These are phyloP conservation scores for Tachystola acroxantha DNA, from an alignment of 2,888 invertebrate species.

Conservation along the genomic window DNA sequence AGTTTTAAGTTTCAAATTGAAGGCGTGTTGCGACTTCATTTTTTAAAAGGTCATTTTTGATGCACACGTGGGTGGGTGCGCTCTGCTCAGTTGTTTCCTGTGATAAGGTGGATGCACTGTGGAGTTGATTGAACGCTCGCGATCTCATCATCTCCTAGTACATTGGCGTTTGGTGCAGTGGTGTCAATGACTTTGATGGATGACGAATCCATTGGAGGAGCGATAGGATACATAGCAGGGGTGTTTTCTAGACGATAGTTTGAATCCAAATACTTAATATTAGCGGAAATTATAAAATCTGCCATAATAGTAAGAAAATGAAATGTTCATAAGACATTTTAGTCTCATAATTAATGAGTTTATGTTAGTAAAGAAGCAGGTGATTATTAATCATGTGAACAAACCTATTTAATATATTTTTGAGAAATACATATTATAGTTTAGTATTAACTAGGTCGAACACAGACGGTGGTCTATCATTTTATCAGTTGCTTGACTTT, in stretches of 20 bases:
- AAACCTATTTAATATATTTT: no score
- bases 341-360: no score
- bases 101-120: constrained; percentile 65
- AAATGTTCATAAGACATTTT: no score
- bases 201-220: constrained; percentile 48
- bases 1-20: constrained; percentile 9
- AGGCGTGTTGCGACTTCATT: neutral
- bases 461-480: no score
- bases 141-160: constrained; percentile 65
- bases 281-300: no score
- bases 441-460: no score
- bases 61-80: neutral
- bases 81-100: constrained; percentile 17
- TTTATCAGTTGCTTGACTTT: no score
- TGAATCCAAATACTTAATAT: no score
- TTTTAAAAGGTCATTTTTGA: constrained; percentile 17
- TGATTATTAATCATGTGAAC: no score
- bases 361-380: no score
- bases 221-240: constrained; percentile 7
- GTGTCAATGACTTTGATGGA: constrained; percentile 71
- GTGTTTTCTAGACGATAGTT: neutral
- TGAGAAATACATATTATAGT: no score
- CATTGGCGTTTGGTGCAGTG: constrained; percentile 54
- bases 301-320: no score
- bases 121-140: constrained; percentile 62